Percentiles rank a stretch among this genome's conserved stretches.
These are phyloP conservation scores for Brachionichthys hirsutus DNA, from an alignment of 2,113 vertebrate genomes.

Conservation along the genomic window DNA sequence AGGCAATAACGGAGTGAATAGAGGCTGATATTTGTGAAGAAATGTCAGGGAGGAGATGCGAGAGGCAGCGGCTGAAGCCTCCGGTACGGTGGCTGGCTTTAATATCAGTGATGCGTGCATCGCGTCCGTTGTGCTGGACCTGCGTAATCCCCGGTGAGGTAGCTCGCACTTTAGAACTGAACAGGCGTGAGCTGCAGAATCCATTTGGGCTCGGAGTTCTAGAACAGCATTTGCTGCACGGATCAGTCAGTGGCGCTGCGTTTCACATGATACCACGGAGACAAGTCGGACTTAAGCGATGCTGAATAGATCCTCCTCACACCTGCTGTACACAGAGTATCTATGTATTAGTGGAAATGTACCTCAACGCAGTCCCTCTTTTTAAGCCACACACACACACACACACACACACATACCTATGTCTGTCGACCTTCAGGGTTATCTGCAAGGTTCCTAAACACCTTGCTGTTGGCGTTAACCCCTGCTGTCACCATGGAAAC, in stretches of 20 bases:
- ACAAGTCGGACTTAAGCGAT: conserved; percentile 39
- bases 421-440: conserved; percentile 72
- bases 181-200: conserved; percentile 5
- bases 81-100: conserved; percentile 53
- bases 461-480: conserved; percentile 60
- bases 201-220: conserved; percentile 8
- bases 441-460: conserved; percentile 70
- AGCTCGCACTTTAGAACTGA: conserved; percentile 11
- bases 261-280: conserved; percentile 31
- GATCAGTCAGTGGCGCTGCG: conserved; percentile 22
- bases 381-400: conserved; percentile 9
- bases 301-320: conserved; percentile 53
- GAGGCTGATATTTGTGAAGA: conserved; percentile 77
- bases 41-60: conserved; percentile 71
- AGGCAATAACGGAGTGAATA: conserved; percentile 74
- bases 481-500: conserved; percentile 71
- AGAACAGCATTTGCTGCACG: conserved; percentile 23
- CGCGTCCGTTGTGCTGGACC: conserved; percentile 33
- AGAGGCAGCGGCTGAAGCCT: conserved; percentile 54
- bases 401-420: conserved; percentile 22
- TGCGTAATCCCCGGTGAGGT: conserved; percentile 35
- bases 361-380: conserved; percentile 25
- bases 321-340: conserved; percentile 52
- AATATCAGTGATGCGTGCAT: conserved; percentile 60
- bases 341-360: conserved; percentile 58